These are phyloP conservation scores for Macheiramphus alcinus DNA, from an alignment of 2,113 vertebrate genomes.

Conservation along the genomic window DNA sequence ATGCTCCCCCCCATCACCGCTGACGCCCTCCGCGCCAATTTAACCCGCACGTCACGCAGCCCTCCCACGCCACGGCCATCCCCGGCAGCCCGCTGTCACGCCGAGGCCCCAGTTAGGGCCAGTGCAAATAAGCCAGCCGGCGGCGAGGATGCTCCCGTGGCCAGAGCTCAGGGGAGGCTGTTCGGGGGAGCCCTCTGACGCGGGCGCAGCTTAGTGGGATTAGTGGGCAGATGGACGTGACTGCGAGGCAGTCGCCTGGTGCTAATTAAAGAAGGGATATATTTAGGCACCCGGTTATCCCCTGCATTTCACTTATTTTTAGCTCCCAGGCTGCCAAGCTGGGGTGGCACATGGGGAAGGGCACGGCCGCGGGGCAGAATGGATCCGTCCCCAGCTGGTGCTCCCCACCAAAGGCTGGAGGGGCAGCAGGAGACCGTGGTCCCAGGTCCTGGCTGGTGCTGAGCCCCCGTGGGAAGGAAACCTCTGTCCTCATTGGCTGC, in stretches of 20 bases:
- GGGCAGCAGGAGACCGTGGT: not conserved
- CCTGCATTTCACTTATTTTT: not conserved
- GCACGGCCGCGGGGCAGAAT: rapidly evolving
- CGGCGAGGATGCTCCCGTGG: not conserved
- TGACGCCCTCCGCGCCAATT: rapidly evolving
- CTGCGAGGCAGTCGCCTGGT: not conserved
- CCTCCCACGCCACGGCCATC: not conserved
- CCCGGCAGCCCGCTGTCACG: rapidly evolving
- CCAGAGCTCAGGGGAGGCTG: not conserved
- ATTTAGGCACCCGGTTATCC: conserved; percentile 27
- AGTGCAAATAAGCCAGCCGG: rapidly evolving
- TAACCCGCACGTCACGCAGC: rapidly evolving
- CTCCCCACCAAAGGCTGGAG: not conserved
- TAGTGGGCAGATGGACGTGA: conserved; percentile 9
- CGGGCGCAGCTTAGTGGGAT: not conserved
- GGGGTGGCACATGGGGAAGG: not conserved
- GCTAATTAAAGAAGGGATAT: conserved; percentile 36
- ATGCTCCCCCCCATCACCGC: not conserved
- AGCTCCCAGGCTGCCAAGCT: not conserved
- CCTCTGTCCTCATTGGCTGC: not conserved
- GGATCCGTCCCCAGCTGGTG: not conserved
- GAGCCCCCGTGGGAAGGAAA: not conserved
- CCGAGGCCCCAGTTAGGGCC: not conserved
- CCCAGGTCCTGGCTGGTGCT: rapidly evolving
- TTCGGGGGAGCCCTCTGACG: not conserved